Conservation (phyloP, 2,113 vertebrate species). For the Lasiurus borealis region DNA sequence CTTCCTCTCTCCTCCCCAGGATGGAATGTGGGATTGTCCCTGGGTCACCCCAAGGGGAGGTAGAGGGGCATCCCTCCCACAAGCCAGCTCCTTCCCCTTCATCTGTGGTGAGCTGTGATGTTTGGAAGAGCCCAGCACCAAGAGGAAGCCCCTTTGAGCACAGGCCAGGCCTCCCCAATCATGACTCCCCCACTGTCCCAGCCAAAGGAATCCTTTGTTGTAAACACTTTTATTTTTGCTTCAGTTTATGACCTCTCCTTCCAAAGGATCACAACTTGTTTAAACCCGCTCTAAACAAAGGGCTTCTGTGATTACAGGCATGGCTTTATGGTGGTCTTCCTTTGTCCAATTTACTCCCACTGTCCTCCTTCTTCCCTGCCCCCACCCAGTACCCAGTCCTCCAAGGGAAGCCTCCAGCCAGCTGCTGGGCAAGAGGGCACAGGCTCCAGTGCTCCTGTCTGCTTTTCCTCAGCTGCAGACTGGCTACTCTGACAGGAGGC, state of each 20-base stretch:
- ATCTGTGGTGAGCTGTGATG: conserved; percentile 40
- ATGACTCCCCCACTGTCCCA: not conserved
- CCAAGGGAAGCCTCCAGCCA: conserved; percentile 20
- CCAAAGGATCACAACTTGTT: conserved; percentile 73
- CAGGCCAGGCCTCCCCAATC: not conserved
- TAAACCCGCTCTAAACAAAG: conserved; percentile 79
- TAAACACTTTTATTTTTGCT: conserved; percentile 80
- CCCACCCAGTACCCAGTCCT: conserved; percentile 47
- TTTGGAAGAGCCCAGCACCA: not conserved
- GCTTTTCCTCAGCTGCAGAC: conserved; percentile 44
- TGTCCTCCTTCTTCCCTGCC: conserved; percentile 72
- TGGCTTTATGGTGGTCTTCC: conserved; percentile 74
- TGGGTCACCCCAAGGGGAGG: not conserved
- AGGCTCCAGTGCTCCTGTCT: not conserved
- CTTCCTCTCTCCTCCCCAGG: not conserved
- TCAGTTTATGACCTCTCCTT: conserved; percentile 76
- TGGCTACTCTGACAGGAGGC: not conserved
- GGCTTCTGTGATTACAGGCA: conserved; percentile 73
- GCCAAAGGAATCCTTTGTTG: conserved; percentile 44
- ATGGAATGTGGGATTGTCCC: conserved; percentile 30
- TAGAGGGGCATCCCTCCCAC: not conserved
- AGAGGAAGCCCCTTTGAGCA: not conserved
- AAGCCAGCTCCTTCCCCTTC: not conserved
- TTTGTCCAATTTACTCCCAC: conserved; percentile 71
- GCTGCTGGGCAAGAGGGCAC: not conserved